Evolutionary conservation across 2,797 vertebrate species (phyloP), one percentile per base, ranked within the genome.

Genomic region (Ctenopoma kingsleyae): DNA sequence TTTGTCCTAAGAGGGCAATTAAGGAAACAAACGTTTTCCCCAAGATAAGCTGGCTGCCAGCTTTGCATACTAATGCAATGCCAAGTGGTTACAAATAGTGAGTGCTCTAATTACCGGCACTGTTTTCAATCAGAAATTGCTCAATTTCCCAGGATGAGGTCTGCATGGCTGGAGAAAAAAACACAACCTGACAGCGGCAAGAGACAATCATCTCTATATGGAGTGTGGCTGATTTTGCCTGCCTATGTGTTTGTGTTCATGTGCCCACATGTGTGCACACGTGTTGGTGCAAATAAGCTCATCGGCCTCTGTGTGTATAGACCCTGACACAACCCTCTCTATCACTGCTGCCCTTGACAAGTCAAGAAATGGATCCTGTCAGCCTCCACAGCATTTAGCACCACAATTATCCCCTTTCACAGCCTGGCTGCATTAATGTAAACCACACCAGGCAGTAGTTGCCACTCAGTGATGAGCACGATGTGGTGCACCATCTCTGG

Each of bases 1-100:
- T 96, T 95, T 96, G 94, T 95, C 95, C 95, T 96, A 93, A 96
- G 95, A 97, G 95, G 95, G 94, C 95, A 96, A 96, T 97, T 96
- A 96, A 96, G 95, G 94, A 96, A 96, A 96, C 94, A 96, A 96
- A 96, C 94, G 94, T 95, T 96, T 95, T 96, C 93, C 95, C 94
- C 90, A 93, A 96, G 94, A 96, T 96, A 96, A 96, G 93, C 93
- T 94, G 92, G 92, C 94, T 95, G 93, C 93, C 95, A 95, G 94
- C 94, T 96, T 96, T 96, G 95, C 94, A 95, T 97, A 95, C 95
- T 95, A 96, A 96, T 96, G 93, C 92, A 91, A 93, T 93, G 94
- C 93, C 93, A 95, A 94, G 92, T 96, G 93, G 92, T 95, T 96
- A 93, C 94, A 95, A 94, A 94, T 94, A 93, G 91, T 94, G 91